phyloP scores from a whole-genome alignment of 2,113 vertebrate species.

The Muscicapa adusta region DNA sequence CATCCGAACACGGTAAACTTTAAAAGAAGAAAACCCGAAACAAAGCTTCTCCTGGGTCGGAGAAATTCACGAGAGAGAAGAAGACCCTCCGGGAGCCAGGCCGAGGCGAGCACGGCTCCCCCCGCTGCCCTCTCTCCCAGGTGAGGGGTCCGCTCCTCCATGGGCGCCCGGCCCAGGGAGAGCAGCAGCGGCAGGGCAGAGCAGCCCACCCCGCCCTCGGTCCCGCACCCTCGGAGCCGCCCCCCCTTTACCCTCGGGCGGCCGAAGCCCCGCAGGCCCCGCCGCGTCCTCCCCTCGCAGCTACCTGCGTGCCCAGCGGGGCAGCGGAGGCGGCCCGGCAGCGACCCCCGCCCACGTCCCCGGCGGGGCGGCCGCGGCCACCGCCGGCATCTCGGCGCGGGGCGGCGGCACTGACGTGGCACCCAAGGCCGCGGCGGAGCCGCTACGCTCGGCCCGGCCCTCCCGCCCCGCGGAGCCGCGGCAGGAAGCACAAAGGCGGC shows the following conservation, averaged over 20 bases:
- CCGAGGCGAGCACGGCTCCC: background rate
- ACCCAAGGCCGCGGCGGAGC: constrained; percentile 37
- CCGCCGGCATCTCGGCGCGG: background rate
- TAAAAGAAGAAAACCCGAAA: background rate
- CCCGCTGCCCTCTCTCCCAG: background rate
- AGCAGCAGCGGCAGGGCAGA: background rate
- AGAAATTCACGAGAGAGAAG: no score
- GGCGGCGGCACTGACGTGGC: constrained; percentile 71
- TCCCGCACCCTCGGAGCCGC: background rate
- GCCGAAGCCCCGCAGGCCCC: background rate
- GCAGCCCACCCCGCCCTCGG: background rate
- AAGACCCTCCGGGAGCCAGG: no score
- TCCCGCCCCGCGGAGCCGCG: background rate
- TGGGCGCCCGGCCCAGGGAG: background rate
- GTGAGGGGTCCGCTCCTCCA: background rate
- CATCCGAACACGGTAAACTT: accelerated
- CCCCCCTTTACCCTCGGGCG: background rate
- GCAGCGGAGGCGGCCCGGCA: background rate
- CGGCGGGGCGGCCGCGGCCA: background rate
- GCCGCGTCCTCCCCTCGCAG: background rate
- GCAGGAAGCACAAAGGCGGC: constrained; percentile 1
- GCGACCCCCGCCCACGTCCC: background rate
- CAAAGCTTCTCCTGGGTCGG: background rate
- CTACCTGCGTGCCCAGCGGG: background rate
- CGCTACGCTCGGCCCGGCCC: background rate